Evolutionary conservation across 2,797 vertebrate species (phyloP), one percentile per base, ranked within the genome.

Genomic region (Ceryle rudis): DNA sequence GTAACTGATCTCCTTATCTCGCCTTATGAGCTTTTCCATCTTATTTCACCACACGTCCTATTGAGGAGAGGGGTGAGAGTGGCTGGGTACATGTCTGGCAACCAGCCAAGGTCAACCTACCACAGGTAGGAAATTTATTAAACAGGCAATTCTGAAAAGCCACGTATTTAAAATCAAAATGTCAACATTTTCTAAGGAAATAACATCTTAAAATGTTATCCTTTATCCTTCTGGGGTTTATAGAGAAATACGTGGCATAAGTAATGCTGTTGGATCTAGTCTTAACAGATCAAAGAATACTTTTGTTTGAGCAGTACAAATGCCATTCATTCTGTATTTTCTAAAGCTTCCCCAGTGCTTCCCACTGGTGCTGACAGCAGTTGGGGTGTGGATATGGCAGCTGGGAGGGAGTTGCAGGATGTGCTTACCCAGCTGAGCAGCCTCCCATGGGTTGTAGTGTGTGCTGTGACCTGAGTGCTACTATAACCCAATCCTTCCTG

Each of bases 361-460:
- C 54, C 49, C 31, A 52, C 1, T 2, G 29, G 29, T 65, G 10
- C 7, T 44, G 21, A 8, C 22, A 92, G 28, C 11, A 52, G 12
- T 0, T 61, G 15, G 5, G 5, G 4, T 1, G 0, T 61, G 18
- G 25, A 46, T 58, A 6, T 8, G 31, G 10, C 33, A 44, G 23
- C 14, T 46, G 47, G 14, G 17, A 67, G 21, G 10, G 7, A 61
- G n/a, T 33, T 60, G 19, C 26, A 47, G 8, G 22, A 37, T 0
- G 0, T 31, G 10, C 8, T 78, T 60, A 39, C 7, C 26, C 4
- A 5, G 21, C 5, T 0, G 0, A 83, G 44, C 52, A 78, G n/a
- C 5, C 5, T 37, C 10, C 31, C 23, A 5, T 19, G 49, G 28
- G 25, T n/a, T 74, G 9, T 19, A 28, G 11, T 16, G 10, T 64